Percentiles rank a stretch among this genome's conserved stretches.
Evolutionary conservation across 2,888 invertebrate genomes (phyloP).

Genomic region (Trachelus iudaicus): DNA sequence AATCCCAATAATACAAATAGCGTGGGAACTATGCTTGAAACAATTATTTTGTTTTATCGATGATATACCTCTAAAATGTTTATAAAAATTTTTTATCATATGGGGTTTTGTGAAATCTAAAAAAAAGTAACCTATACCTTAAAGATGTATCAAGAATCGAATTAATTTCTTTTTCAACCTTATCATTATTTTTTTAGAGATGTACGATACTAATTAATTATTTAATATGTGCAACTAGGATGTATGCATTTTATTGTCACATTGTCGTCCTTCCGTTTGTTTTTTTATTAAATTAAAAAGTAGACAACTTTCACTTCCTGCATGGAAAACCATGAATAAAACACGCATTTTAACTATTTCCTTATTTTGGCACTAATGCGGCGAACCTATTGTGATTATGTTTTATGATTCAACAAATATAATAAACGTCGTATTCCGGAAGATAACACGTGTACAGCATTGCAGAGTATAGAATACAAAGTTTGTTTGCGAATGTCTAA

Average conservation of each 20-base stretch:
- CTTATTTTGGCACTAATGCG: neutral
- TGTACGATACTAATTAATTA: neutral
- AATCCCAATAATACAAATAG: too few species aligned
- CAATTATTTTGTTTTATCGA: too few species aligned
- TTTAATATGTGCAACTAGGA: neutral
- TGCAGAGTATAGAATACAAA: neutral
- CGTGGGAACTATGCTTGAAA: too few species aligned
- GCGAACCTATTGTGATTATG: neutral
- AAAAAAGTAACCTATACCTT: neutral
- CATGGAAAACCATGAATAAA: neutral
- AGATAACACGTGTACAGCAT: neutral
- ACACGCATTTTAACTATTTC: neutral
- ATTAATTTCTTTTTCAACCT: too few species aligned
- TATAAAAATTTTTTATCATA: neutral
- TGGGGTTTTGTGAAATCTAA: neutral
- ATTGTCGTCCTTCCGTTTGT: neutral
- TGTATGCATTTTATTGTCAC: too few species aligned
- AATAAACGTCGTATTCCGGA: neutral
- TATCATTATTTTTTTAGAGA: too few species aligned
- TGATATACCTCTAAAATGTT: neutral
- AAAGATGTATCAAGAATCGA: neutral
- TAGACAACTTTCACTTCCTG: neutral
- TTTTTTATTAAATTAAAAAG: neutral
- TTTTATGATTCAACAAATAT: neutral
- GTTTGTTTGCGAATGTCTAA: neutral